phyloP scores from a whole-genome alignment of 2,888 invertebrate genomes.

The Dynastes tityus region DNA sequence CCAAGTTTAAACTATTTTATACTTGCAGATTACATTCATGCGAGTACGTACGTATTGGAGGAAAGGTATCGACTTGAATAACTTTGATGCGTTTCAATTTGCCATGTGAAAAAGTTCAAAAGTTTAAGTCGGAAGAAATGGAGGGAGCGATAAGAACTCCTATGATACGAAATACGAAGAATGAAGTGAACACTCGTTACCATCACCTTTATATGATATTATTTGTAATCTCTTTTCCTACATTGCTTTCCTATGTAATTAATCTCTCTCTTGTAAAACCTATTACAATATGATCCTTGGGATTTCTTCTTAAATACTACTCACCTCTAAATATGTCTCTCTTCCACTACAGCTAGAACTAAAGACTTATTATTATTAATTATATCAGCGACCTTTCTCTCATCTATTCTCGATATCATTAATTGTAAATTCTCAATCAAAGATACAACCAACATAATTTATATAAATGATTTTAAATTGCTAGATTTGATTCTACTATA shows the following conservation, averaged over 20 bases:
- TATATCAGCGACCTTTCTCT: too few relatives aligned
- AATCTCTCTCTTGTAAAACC: background rate
- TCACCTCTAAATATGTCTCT: too few relatives aligned
- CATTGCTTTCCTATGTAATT: background rate
- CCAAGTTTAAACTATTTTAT: slow-evolving; percentile 46
- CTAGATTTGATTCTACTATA: too few relatives aligned
- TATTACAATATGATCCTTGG: too few relatives aligned
- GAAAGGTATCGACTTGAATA: slow-evolving; percentile 35
- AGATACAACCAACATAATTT: too few relatives aligned
- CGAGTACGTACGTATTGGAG: slow-evolving; percentile 10
- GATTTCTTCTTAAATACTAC: too few relatives aligned
- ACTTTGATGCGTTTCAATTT: slow-evolving; percentile 39
- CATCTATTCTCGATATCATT: too few relatives aligned
- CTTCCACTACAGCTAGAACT: too few relatives aligned
- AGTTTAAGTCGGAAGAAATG: background rate
- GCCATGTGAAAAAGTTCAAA: slow-evolving; percentile 30
- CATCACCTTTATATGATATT: slow-evolving; percentile 3
- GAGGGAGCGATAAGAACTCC: slow-evolving; percentile 3
- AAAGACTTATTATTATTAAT: too few relatives aligned
- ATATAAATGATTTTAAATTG: too few relatives aligned
- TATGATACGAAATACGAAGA: background rate
- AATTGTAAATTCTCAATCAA: too few relatives aligned
- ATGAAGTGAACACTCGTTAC: slow-evolving; percentile 20
- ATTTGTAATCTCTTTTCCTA: slow-evolving; percentile 1
- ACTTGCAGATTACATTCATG: slow-evolving; percentile 45